These are phyloP conservation scores for Trissolcus basalis DNA, from an alignment of 1,140 invertebrate species.

Conservation along the genomic window DNA sequence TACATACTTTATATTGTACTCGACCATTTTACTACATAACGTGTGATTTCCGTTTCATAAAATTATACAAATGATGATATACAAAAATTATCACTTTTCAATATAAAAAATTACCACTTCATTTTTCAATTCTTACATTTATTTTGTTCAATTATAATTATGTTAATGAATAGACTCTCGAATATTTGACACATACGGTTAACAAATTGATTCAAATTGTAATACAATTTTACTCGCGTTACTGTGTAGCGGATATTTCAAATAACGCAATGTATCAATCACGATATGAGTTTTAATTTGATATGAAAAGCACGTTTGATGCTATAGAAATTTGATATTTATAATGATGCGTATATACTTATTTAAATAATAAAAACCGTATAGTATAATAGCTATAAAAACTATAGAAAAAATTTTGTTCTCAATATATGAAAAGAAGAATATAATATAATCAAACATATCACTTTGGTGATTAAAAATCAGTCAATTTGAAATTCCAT, in stretches of 20 bases:
- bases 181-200: too few relatives aligned
- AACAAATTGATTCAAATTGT: too few relatives aligned
- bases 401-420: neutral
- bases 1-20: slow-evolving; percentile 49
- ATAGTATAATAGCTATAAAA: neutral
- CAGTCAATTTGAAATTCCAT: slow-evolving; percentile 7
- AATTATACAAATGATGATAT: neutral
- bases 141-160: too few relatives aligned
- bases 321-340: slow-evolving; percentile 26
- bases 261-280: slow-evolving; percentile 20
- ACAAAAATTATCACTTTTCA: neutral
- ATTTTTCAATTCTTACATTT: neutral
- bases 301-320: slow-evolving; percentile 43
- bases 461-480: slow-evolving; percentile 3
- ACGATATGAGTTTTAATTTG: slow-evolving; percentile 44
- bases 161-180: too few relatives aligned
- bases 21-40: slow-evolving; percentile 34
- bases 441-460: too few relatives aligned
- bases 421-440: neutral
- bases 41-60: neutral
- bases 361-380: slow-evolving; percentile 26
- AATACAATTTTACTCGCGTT: too few relatives aligned
- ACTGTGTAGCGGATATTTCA: slow-evolving; percentile 1
- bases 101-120: neutral
- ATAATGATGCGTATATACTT: slow-evolving; percentile 1